Evolutionary conservation across 2,888 invertebrate genomes (phyloP).

Genomic region (Camponotus fellah): DNA sequence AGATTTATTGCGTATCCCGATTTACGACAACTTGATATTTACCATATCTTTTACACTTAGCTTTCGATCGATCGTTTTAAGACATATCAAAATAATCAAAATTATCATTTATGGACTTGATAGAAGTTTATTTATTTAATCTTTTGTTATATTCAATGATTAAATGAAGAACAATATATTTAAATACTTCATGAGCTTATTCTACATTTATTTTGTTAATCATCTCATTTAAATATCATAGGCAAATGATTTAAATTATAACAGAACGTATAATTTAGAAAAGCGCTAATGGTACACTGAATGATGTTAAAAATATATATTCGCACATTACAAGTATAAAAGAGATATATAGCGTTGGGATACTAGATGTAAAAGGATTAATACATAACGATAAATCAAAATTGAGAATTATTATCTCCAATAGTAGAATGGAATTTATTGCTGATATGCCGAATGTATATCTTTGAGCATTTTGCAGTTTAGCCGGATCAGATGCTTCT

Average conservation of each 20-base stretch:
- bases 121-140: constrained; percentile 4
- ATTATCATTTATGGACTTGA: background rate
- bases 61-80: background rate
- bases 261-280: background rate
- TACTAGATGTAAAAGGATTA: constrained; percentile 21
- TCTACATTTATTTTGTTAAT: background rate
- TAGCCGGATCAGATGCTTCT: constrained; percentile 25
- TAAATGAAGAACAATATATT: background rate
- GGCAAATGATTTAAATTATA: constrained; percentile 16
- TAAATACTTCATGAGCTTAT: background rate
- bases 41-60: background rate
- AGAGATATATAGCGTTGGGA: background rate
- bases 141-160: background rate
- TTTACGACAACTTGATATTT: constrained; percentile 35
- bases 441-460: constrained; percentile 18
- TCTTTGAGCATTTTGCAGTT: constrained; percentile 41
- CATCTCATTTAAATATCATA: background rate
- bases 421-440: constrained; percentile 17
- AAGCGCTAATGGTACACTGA: background rate
- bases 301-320: constrained; percentile 13
- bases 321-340: background rate
- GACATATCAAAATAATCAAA: background rate
- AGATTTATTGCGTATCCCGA: constrained; percentile 28
- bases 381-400: constrained; percentile 6
- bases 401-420: constrained; percentile 19